Percentiles rank a stretch among this genome's conserved stretches.
These are phyloP conservation scores for Blera fallax DNA, from an alignment of 2,888 invertebrate genomes.

Conservation along the genomic window DNA sequence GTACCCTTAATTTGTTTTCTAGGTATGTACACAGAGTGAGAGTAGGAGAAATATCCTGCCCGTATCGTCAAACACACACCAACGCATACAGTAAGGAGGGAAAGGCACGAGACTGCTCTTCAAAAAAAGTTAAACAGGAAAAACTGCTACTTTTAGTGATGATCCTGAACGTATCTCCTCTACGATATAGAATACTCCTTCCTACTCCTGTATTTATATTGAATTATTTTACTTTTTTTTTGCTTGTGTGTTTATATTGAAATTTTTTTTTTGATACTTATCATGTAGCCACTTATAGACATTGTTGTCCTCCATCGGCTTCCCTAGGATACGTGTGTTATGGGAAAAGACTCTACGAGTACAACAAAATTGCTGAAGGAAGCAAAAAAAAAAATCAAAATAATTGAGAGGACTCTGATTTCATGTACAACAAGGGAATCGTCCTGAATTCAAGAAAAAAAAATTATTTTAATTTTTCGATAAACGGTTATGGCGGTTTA, in stretches of 20 bases:
- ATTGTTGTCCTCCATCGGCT: not conserved
- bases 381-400: not conserved
- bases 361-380: too few species aligned
- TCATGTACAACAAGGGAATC: not conserved
- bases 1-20: constrained; percentile 56
- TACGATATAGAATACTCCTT: too few species aligned
- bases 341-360: not conserved
- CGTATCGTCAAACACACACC: not conserved
- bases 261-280: constrained; percentile 45
- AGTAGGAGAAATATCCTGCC: not conserved
- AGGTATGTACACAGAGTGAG: constrained; percentile 21
- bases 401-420: constrained; percentile 28
- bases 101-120: constrained; percentile 16
- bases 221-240: constrained; percentile 8
- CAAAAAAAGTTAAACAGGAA: too few species aligned
- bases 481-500: constrained; percentile 50
- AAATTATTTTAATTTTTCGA: not conserved
- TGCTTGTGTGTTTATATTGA: not conserved
- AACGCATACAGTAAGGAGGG: not conserved
- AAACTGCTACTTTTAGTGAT: constrained; percentile 49
- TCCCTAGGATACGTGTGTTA: not conserved
- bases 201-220: constrained; percentile 15
- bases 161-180: not conserved
- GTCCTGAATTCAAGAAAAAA: not conserved
- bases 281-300: constrained; percentile 38